phyloP scores from a whole-genome alignment of 2,797 vertebrate genomes.

The Gymnocypris eckloni region DNA sequence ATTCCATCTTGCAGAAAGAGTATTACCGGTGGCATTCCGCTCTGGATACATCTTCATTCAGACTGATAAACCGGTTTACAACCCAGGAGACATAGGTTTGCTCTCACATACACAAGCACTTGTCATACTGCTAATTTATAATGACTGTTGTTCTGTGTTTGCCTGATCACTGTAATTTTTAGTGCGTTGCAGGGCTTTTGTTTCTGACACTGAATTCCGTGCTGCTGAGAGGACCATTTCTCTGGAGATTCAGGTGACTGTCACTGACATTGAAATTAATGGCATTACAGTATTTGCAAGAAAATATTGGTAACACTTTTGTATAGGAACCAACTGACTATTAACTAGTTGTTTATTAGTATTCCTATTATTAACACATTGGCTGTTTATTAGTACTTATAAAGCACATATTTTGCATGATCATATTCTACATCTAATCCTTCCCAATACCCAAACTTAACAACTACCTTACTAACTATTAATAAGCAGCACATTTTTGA shows the following conservation, averaged over 20 bases:
- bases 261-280: not conserved
- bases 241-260: slow-evolving; percentile 74
- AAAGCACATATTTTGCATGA: too few species aligned
- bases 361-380: too few species aligned
- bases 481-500: too few species aligned
- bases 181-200: slow-evolving; percentile 74
- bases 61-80: slow-evolving; percentile 81
- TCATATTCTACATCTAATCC: too few species aligned
- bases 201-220: slow-evolving; percentile 70
- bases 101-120: not conserved
- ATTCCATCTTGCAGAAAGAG: slow-evolving; percentile 29
- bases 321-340: too few species aligned
- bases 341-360: too few species aligned
- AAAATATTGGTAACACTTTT: not conserved
- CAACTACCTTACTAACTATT: too few species aligned
- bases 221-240: slow-evolving; percentile 64
- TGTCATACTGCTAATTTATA: not conserved
- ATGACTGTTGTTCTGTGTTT: not conserved
- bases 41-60: slow-evolving; percentile 80
- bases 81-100: slow-evolving; percentile 76
- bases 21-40: slow-evolving; percentile 73
- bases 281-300: not conserved
- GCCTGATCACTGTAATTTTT: not conserved
- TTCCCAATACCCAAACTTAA: too few species aligned
- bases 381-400: too few species aligned